Base-by-base conservation (phyloP, 1,140 invertebrate genomes). In the Eupristina koningsbergeri region DNA sequence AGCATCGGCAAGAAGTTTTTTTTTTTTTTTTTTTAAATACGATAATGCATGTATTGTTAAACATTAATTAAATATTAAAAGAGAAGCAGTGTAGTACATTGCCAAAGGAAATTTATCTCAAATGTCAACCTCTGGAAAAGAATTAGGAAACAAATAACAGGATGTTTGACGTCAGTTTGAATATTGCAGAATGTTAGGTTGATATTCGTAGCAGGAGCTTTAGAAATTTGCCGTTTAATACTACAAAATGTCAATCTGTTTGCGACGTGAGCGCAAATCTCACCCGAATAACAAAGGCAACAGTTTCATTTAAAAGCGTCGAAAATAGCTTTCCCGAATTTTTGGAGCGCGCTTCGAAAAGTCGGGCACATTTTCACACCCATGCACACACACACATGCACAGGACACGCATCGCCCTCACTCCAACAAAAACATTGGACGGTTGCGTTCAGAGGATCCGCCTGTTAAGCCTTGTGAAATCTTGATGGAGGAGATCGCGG, bases 401-500 rank as follows among this genome's bases (percentile, higher is more conserved):
- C n/a, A n/a, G n/a, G n/a, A n/a, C n/a, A n/a, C n/a, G n/a, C n/a
- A n/a, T n/a, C n/a, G n/a, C n/a, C n/a, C n/a, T n/a, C n/a, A n/a
- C n/a, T 64, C 17, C 22, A 31, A 64, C 61, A 41, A 15, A 22
- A 41, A 41, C 36, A 36, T 26, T 22, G 19, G 17, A 17, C 17
- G 15, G 64, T 34, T 19, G 7, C 19, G 31, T 67, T 36, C 39
- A 1, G 7, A 17, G 19, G 67, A 41, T 64, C 34, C 17, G n/a
- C 31, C 34, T 64, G 31, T 19, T 31, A 67, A 53, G 53, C 71
- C 17, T 15, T 17, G 67, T 58, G 77, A 69, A 83, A 83, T 83
- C 74, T 69, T 77, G 6, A 13, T 29, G 39, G 1, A 39, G 39
- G 19, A 34, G 6, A 61, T 19, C 39, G n/a, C 8, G 0, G 45